Evolutionary conservation across 2,888 invertebrate genomes (phyloP), one percentile per base, ranked within the genome.

Genomic region (Athetis lepigone): DNA sequence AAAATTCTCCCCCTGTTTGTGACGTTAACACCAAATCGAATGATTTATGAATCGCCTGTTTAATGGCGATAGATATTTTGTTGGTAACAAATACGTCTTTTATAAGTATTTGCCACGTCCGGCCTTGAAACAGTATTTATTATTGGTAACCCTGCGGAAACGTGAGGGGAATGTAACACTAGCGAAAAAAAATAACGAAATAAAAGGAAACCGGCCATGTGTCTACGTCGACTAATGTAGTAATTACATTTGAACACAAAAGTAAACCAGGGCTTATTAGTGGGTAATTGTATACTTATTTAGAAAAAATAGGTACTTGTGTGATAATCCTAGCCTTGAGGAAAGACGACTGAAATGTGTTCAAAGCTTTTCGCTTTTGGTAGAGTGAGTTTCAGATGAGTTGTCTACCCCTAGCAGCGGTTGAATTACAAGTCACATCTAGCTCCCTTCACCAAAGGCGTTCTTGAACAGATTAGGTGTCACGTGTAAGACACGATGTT

Each of bases 91-190:
- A 70, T 56, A 67, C 47, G 52, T 68, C 52, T 58, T 75, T 70
- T 67, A 50, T 60, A 50, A 67, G 56, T 57, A 63, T 60, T 60
- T 52, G 46, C 47, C 29, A 60, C 45, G 57, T 45, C 33, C 50
- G 43, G 40, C 68, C 68, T 64, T 74, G 70, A 62, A 70, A 54
- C 23, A 6, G 66, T 74, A 59, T 74, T 71, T 75, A 68, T 61
- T 68, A 59, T 59, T 64, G 55, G 60, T 61, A 39, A 59, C 62
- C 42, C 39, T 52, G 45, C 51, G 21, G 27, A 64, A 68, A 71
- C 72, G 68, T 68, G 71, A 62, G 27, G 13, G 27, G 58, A 75
- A 75, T 75, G 43, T 67, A 46, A 59, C 21, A 37, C 54, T 50
- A 42, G 37, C 2, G 33, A 50, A 46, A 51, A 70, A 51, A 65